Percentiles rank a stretch among this genome's conserved stretches.
These are phyloP conservation scores for Trinectes maculatus DNA, from an alignment of 2,113 vertebrate genomes.

Conservation along the genomic window DNA sequence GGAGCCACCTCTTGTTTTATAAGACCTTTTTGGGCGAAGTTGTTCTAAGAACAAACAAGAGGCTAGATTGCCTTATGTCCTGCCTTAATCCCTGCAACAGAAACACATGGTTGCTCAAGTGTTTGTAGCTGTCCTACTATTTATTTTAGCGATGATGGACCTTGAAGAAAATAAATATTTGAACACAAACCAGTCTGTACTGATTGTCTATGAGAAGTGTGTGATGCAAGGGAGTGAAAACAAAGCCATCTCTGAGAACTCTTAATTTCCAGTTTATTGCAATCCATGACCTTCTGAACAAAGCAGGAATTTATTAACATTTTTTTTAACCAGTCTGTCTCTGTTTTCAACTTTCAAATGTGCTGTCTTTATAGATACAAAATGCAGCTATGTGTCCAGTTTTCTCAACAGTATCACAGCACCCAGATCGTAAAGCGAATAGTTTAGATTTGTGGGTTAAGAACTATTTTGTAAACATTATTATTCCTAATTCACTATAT, in stretches of 20 bases:
- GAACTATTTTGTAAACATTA: slow-evolving; percentile 70
- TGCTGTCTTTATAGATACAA: slow-evolving; percentile 47
- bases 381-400: slow-evolving; percentile 58
- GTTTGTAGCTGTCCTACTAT: too few relatives aligned
- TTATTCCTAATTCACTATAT: neutral
- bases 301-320: slow-evolving; percentile 49
- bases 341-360: slow-evolving; percentile 35
- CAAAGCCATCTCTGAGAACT: slow-evolving; percentile 18
- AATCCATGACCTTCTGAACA: slow-evolving; percentile 64
- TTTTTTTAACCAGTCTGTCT: slow-evolving; percentile 33
- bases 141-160: too few relatives aligned
- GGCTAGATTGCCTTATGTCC: neutral
- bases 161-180: too few relatives aligned
- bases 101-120: too few relatives aligned
- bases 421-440: slow-evolving; percentile 48
- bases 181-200: too few relatives aligned
- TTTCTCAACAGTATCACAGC: slow-evolving; percentile 48
- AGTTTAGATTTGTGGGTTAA: slow-evolving; percentile 44
- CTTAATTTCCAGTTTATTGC: slow-evolving; percentile 81
- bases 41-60: neutral
- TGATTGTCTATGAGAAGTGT: neutral
- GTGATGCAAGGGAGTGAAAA: neutral
- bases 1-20: neutral
- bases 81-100: too few relatives aligned
- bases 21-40: neutral